Base-by-base conservation (phyloP, 2,888 invertebrate genomes). In the Oxyteleia sp. region DNA sequence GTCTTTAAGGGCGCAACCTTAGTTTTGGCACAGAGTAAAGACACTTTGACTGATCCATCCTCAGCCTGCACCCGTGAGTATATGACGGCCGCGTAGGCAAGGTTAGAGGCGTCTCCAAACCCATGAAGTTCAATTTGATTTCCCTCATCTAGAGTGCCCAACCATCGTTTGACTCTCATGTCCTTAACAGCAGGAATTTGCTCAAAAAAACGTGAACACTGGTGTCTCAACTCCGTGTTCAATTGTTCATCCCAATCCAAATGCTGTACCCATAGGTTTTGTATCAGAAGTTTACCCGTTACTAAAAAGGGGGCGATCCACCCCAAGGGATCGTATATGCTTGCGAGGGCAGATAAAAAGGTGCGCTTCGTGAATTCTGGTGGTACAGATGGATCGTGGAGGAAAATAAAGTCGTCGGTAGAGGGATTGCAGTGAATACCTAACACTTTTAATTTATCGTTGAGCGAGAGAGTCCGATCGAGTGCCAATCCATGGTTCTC, bases 401-500 rank as follows among this genome's bases (percentile, higher is more conserved):
- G 15, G 10, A 61, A 61, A 13, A 10, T 8, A 23, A 61, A 61
- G 0, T 11, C 13, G 20, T 64, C 64, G 2, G 4, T 4, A 18
- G 20, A 0, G 0, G 49, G 64, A 18, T 18, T 35, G 49, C 49
- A 64, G 1, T 20, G 3, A 15, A 64, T 16, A 1, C 51, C 49
- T 2, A 63, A 16, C 0, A 63, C 29, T 47, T 47, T 45, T 1
- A 64, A 16, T 57, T n/a, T 11, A 3, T 57, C 32, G 15, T 20
- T 20, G n/a, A 29, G 32, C 16, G 38, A 38, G 4, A 41, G 10
- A 0, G 38, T n/a, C 18, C 4, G 32, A 3, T 35, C 49, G 29
- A 64, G 8, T 5, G 64, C 64, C 5, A 49, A n/a, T 4, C 64
- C n/a, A n/a, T n/a, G n/a, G n/a, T n/a, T n/a, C n/a, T n/a, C n/a